Percentiles rank a stretch among this genome's conserved stretches.
These are phyloP conservation scores for Oreochromis mossambicus DNA, from an alignment of 2,797 vertebrate genomes.

Conservation along the genomic window DNA sequence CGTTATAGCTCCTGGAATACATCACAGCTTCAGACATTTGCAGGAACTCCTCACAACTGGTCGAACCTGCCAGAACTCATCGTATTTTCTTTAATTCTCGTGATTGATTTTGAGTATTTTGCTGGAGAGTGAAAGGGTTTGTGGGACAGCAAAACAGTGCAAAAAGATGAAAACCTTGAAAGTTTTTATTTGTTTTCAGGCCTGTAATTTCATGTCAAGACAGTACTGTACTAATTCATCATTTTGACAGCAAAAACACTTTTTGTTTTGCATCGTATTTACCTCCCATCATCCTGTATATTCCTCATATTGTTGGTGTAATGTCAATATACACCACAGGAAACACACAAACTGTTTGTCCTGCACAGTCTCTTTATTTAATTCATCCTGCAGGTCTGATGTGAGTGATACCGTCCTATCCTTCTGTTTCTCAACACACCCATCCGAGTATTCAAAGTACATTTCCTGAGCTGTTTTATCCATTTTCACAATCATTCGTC, in stretches of 20 bases:
- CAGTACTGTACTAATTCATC: neutral
- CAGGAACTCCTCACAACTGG: constrained; percentile 16
- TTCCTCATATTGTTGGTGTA: neutral
- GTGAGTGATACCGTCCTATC: constrained; percentile 11
- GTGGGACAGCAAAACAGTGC: neutral
- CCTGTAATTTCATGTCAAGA: constrained; percentile 12
- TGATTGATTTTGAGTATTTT: constrained; percentile 15
- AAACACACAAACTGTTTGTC: constrained; percentile 20
- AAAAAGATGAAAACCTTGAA: constrained; percentile 1
- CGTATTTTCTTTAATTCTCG: constrained; percentile 3
- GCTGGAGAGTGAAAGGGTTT: constrained; percentile 2
- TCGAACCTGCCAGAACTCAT: constrained; percentile 21
- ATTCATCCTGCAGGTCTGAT: constrained; percentile 21
- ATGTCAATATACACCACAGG: neutral
- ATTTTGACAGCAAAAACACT: neutral
- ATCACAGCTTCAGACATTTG: constrained; percentile 37
- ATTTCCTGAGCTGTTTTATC: constrained; percentile 33
- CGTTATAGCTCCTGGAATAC: constrained; percentile 31
- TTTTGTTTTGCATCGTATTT: constrained; percentile 3
- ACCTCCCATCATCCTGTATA: constrained; percentile 11
- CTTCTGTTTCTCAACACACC: constrained; percentile 6
- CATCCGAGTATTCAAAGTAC: neutral
- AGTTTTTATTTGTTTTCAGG: neutral
- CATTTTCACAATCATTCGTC: constrained; percentile 20
- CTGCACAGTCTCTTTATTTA: neutral